A percentile compares a stretch with the other conserved stretches of the same genome.
phyloP scores from a whole-genome alignment of 2,797 vertebrate species.

The Psittacula echo region DNA sequence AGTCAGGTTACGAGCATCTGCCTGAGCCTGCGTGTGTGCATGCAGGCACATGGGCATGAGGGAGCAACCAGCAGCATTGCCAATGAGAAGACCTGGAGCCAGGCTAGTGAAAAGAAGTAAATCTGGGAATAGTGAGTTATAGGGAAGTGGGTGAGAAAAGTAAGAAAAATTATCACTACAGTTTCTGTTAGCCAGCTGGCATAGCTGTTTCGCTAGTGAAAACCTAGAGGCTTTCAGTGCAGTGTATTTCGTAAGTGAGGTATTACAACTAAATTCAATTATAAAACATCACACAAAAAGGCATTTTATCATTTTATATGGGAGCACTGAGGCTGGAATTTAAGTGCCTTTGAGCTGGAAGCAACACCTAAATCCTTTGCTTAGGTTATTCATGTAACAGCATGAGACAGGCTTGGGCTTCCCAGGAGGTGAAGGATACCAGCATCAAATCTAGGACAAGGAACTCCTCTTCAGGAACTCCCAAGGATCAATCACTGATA shows the following conservation, averaged over 20 bases:
- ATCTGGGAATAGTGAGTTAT: neutral
- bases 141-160: neutral
- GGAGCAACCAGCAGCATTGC: neutral
- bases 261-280: neutral
- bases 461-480: neutral
- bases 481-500: neutral
- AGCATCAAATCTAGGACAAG: neutral
- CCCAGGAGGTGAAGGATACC: neutral
- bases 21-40: neutral
- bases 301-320: neutral
- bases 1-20: neutral
- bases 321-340: neutral
- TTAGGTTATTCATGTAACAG: neutral
- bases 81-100: slow-evolving; percentile 7
- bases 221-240: neutral
- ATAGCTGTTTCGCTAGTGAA: neutral
- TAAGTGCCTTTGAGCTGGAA: neutral
- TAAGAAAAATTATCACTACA: neutral
- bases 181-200: neutral
- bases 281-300: neutral
- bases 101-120: neutral
- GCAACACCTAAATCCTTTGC: neutral
- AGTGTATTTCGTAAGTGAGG: neutral
- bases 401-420: neutral
- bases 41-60: neutral